Conservation (phyloP, 2,888 invertebrate genomes). For the Lepidochrysops patricia region DNA sequence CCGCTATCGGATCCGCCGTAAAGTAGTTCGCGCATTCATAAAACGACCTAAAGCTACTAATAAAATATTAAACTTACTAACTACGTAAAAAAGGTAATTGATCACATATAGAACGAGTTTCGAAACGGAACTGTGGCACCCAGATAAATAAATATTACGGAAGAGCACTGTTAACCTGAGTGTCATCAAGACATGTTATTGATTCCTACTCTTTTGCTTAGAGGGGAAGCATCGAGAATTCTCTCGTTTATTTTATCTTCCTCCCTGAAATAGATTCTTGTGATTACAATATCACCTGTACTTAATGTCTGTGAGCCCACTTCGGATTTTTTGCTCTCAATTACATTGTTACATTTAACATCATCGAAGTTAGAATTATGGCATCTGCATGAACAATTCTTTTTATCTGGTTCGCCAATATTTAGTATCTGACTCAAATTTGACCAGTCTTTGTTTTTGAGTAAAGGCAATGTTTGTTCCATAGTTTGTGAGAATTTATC, state of each 20-base stretch:
- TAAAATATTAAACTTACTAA: constrained; percentile 38
- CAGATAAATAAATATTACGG: constrained; percentile 41
- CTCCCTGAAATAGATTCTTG: constrained; percentile 80
- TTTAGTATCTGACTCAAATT: constrained; percentile 67
- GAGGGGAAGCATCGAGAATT: constrained; percentile 60
- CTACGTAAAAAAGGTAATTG: constrained; percentile 43
- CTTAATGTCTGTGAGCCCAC: constrained; percentile 89
- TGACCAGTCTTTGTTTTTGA: constrained; percentile 71
- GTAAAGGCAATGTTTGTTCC: constrained; percentile 69
- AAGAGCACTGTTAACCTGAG: constrained; percentile 40
- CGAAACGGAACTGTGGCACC: constrained; percentile 61
- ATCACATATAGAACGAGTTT: constrained; percentile 57
- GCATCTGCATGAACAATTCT: constrained; percentile 74
- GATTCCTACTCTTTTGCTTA: constrained; percentile 55
- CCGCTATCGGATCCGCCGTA: constrained; percentile 44
- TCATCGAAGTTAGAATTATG: constrained; percentile 62
- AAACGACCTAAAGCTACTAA: constrained; percentile 19
- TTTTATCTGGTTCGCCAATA: constrained; percentile 55
- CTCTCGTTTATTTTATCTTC: constrained; percentile 66
- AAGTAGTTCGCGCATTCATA: constrained; percentile 31
- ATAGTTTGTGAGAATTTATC: constrained; percentile 68
- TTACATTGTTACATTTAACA: constrained; percentile 59
- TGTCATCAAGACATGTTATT: constrained; percentile 65
- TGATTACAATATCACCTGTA: constrained; percentile 94
- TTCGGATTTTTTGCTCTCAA: constrained; percentile 64